Base-by-base conservation (phyloP, 2,888 invertebrate species). In the Tiliacea aurago region DNA sequence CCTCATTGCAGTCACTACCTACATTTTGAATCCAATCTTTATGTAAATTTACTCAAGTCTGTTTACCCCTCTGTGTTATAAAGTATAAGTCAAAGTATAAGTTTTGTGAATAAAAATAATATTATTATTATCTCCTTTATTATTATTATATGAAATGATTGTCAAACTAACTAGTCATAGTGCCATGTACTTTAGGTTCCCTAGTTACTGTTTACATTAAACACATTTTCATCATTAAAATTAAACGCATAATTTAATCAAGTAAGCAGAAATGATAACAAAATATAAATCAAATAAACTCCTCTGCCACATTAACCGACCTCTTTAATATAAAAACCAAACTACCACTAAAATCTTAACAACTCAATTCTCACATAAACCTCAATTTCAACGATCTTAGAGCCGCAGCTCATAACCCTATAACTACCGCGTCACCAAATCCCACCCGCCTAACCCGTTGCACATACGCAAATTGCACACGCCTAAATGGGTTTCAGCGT, bases 401-500 rank as follows among this genome's bases (percentile, higher is more conserved):
- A 76, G 66, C 64, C 80, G 13, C 81, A 81, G 41, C 67, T 82
- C 81, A 82, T 83, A 86, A 88, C 86, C 86, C 83, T 88, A 86
- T 89, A 89, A 87, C 85, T 83, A 83, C 80, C 79, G 67, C 86
- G 87, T 89, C 87, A 90, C 92, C 90, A 91, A 94, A 94, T 92
- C 92, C 89, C 89, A 90, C 83, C 89, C 88, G 89, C 89, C 91
- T 93, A 93, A 93, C 91, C 90, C 88, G 88, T 79, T 92, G 92
- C 93, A 92, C 91, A 92, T 92, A 93, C 94, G 92, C 94, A 95
- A 95, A 95, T 96, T 95, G 94, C 94, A 93, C 91, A 92, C 92
- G 93, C 91, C 94, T 94, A 96, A 96, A 95, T 93, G 93, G 94
- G 94, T 96, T 96, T 93, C 92, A 92, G 89, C 93, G 95, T 94